A percentile compares a stretch with the other conserved stretches of the same genome.
Conservation (phyloP, 2,113 vertebrate genomes). For the Nansenia antarctica region DNA sequence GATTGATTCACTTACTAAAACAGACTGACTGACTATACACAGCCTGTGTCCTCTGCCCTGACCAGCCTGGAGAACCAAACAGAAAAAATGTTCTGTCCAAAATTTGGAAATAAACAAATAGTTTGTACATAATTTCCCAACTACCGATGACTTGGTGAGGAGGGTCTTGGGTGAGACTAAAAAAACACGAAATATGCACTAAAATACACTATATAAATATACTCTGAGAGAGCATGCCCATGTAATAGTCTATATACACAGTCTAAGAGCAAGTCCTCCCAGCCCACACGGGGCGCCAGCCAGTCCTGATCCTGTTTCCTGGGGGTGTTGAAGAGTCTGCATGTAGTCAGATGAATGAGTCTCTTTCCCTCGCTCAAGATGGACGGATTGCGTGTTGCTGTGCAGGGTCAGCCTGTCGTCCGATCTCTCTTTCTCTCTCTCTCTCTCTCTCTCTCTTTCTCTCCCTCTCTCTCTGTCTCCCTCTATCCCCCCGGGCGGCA, state of each 20-base stretch:
- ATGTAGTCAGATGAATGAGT: conserved; percentile 61
- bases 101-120: background rate
- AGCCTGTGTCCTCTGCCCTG: background rate
- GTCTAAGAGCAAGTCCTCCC: conserved; percentile 1
- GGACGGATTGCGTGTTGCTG: conserved; percentile 59
- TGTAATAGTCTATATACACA: background rate
- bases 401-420: conserved; percentile 67
- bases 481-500: conserved; percentile 31
- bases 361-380: conserved; percentile 45
- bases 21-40: too few species aligned
- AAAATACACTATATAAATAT: too few species aligned
- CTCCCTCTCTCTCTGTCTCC: conserved; percentile 7
- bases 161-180: too few species aligned
- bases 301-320: too few species aligned
- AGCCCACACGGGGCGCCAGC: conserved; percentile 23
- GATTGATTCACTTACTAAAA: too few species aligned
- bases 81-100: background rate
- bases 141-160: background rate
- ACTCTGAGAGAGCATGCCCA: background rate
- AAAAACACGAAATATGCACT: too few species aligned
- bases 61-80: background rate
- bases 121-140: background rate
- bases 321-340: conserved; percentile 67
- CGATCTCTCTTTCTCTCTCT: conserved; percentile 28
- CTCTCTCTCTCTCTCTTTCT: conserved; percentile 38